Base-by-base conservation (phyloP, 2,113 vertebrate genomes). In the Porphyrio hochstetteri region DNA sequence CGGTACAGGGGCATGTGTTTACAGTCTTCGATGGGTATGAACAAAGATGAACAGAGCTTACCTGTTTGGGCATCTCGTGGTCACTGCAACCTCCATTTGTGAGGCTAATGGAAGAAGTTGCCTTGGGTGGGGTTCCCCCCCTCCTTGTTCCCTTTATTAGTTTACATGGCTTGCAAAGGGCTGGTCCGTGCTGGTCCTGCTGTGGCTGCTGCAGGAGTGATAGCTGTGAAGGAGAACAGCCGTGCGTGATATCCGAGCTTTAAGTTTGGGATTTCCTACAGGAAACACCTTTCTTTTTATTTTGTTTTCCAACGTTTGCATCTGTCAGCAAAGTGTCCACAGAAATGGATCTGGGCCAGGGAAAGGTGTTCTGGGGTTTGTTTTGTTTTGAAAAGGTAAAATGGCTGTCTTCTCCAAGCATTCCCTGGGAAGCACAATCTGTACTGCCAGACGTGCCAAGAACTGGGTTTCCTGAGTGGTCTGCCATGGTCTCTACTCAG, bases 371-470 rank as follows among this genome's bases (percentile, higher is more conserved):
- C 29, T 31, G 77, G 52, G 50, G 35, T 33, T 93, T 67, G 69
- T 8, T 77, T 83, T 82, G 48, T 52, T 85, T 79, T 46, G 18
- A 60, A 74, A 90, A 79, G 53, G 53, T 92, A 28, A 74, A 83
- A 86, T 48, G 38, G 29, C 86, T 50, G 55, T 63, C 10, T 82
- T 82, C 29, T 82, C 31, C 79, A 76, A 46, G 48, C 40, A 23
- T 59, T 90, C 75, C 88, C 76, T 64, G 64, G 56, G 88, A 91
- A 89, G 86, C 65, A 69, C 86, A 92, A 53, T 93, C 94, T 97
- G 76, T 82, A 29, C 80, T 84, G 86, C 74, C 74, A 94, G 90
- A 75, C 11, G 1, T 81, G 88, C 77, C 77, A 86, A 86, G 64
- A 88, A 52, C 35, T 71, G 71, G 56, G 24, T 93, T 84, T 89